Evolutionary conservation across 1,140 invertebrate species (phyloP).

Genomic region (Brachionus calyciflorus): DNA sequence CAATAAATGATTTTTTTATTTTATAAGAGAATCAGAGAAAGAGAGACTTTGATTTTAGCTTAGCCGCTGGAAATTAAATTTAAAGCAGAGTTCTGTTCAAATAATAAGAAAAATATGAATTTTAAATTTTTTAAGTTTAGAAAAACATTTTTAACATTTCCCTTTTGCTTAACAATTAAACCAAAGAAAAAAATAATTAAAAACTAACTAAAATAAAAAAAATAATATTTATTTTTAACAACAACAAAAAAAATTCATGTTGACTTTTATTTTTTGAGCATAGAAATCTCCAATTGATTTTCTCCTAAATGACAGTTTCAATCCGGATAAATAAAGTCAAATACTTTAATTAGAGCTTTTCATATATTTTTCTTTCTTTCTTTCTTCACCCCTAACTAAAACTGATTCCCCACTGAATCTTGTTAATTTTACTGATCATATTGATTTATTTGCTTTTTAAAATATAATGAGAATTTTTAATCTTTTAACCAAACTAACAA

Average conservation of each 20-base stretch:
- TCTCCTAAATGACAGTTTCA: constrained; percentile 4
- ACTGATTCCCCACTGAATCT: constrained; percentile 23
- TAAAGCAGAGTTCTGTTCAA: too few species aligned
- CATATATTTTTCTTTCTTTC: too few species aligned
- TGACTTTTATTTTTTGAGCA: constrained; percentile 27
- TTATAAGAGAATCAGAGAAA: too few species aligned
- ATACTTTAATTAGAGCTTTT: constrained; percentile 22
- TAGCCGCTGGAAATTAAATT: constrained; percentile 21
- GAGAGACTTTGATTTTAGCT: constrained; percentile 15
- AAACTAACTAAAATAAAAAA: background rate
- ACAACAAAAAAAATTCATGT: constrained; percentile 20
- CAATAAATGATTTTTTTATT: too few species aligned
- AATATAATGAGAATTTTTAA: background rate
- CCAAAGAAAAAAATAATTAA: constrained; percentile 3
- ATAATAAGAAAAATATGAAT: constrained; percentile 13
- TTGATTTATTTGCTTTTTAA: constrained; percentile 35
- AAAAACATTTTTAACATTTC: too few species aligned
- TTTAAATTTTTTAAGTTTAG: constrained; percentile 29
- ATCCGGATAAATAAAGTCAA: constrained; percentile 36
- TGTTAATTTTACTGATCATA: constrained; percentile 24
- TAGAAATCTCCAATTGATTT: background rate
- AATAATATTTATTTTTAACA: constrained; percentile 4
- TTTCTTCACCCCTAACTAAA: too few species aligned
- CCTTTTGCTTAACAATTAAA: too few species aligned
- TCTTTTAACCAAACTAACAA: constrained; percentile 38